These are phyloP conservation scores for Rhinoderma darwinii DNA, from an alignment of 2,113 vertebrate species.

Conservation along the genomic window DNA sequence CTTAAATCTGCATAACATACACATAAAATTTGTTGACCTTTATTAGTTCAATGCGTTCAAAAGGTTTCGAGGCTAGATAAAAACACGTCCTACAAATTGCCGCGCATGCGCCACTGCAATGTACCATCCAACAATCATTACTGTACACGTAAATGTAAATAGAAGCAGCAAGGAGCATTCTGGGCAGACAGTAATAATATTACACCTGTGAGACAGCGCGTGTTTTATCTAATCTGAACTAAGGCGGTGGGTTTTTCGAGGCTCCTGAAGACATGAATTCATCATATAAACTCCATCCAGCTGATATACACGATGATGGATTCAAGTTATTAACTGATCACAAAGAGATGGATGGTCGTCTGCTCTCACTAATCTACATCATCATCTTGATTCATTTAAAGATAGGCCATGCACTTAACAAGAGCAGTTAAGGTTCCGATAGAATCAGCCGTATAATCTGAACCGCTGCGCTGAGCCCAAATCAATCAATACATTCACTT, in stretches of 20 bases:
- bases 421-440: conserved; percentile 97
- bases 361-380: conserved; percentile 97
- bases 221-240: conserved; percentile 61
- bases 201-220: conserved; percentile 52
- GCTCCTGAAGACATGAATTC: conserved; percentile 70
- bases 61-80: neutral
- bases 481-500: conserved; percentile 98
- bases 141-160: neutral
- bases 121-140: neutral
- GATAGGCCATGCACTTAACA: conserved; percentile 92
- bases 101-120: neutral
- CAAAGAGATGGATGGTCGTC: conserved; percentile 95
- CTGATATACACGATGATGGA: conserved; percentile 91
- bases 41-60: neutral
- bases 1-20: too few relatives aligned
- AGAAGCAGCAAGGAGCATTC: neutral
- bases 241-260: conserved; percentile 61
- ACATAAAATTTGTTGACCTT: too few relatives aligned
- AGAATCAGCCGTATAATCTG: conserved; percentile 95
- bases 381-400: conserved; percentile 99
- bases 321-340: conserved; percentile 99
- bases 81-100: neutral
- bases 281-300: conserved; percentile 73
- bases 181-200: conserved; percentile 14
- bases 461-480: conserved; percentile 81